phyloP scores from a whole-genome alignment of 2,888 invertebrate genomes.

The Exocentrus adspersus region DNA sequence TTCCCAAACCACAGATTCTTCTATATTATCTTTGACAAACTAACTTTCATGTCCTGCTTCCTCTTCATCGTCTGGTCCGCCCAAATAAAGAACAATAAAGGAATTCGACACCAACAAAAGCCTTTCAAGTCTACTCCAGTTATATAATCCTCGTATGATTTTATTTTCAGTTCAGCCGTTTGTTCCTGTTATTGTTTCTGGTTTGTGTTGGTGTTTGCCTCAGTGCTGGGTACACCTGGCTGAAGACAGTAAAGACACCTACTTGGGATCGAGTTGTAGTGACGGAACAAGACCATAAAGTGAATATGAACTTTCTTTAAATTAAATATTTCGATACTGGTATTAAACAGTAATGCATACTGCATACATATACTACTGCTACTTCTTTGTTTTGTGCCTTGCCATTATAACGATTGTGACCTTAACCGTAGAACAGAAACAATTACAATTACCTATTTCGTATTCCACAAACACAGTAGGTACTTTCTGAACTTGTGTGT shows the following conservation, averaged over 20 bases:
- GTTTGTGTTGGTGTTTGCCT: conserved; percentile 25
- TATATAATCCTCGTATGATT: neutral
- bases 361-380: neutral
- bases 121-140: neutral
- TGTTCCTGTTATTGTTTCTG: conserved; percentile 31
- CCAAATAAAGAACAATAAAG: neutral
- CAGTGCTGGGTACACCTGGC: conserved; percentile 25
- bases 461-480: conserved; percentile 21
- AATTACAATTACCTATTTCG: conserved; percentile 13
- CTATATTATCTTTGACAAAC: no score
- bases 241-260: conserved; percentile 18
- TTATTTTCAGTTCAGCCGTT: conserved; percentile 26
- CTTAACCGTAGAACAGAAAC: neutral
- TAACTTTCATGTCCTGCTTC: no score
- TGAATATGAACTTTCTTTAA: no score
- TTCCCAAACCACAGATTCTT: no score
- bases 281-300: no score
- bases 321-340: no score
- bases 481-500: conserved; percentile 14
- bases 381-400: neutral
- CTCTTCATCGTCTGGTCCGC: neutral
- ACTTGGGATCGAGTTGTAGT: conserved; percentile 8
- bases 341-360: no score
- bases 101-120: neutral
- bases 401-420: neutral